phyloP scores from a whole-genome alignment of 2,113 vertebrate genomes.

The Pseudopodoces humilis region DNA sequence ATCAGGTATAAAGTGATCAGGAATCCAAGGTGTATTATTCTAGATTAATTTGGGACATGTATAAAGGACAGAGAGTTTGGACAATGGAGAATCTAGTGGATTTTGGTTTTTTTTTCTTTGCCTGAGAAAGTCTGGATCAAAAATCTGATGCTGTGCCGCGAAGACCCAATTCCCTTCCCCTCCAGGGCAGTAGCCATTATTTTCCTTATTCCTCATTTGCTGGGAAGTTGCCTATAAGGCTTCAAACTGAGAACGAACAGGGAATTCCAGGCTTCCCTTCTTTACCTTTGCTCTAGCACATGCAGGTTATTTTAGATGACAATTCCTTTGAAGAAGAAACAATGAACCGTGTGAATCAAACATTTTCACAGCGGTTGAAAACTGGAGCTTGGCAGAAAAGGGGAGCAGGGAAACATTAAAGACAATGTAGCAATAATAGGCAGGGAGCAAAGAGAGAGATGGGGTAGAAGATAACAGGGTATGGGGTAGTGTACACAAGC shows the following conservation, averaged over 20 bases:
- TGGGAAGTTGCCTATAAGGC: background rate
- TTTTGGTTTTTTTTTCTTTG: background rate
- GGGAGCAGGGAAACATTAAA: slow-evolving; percentile 1
- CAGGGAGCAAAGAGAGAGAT: slow-evolving; percentile 23
- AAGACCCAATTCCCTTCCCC: background rate
- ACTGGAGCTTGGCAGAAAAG: background rate
- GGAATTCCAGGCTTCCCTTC: background rate
- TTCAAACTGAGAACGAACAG: background rate
- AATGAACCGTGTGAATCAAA: slow-evolving; percentile 10
- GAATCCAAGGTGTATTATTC: background rate
- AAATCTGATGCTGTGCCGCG: background rate
- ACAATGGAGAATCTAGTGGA: background rate
- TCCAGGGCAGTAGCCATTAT: background rate
- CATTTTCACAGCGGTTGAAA: background rate
- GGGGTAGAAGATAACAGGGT: slow-evolving; percentile 7
- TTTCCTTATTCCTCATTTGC: background rate
- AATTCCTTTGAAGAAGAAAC: slow-evolving; percentile 4
- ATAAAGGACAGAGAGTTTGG: background rate
- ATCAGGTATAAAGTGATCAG: background rate
- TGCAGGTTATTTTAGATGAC: background rate
- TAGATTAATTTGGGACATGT: background rate
- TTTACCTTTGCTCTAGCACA: background rate
- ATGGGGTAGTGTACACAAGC: background rate
- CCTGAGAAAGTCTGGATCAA: background rate
- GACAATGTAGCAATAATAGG: background rate